Conservation (phyloP, 2,113 vertebrate species). For the Psilopsiagon aymara region DNA sequence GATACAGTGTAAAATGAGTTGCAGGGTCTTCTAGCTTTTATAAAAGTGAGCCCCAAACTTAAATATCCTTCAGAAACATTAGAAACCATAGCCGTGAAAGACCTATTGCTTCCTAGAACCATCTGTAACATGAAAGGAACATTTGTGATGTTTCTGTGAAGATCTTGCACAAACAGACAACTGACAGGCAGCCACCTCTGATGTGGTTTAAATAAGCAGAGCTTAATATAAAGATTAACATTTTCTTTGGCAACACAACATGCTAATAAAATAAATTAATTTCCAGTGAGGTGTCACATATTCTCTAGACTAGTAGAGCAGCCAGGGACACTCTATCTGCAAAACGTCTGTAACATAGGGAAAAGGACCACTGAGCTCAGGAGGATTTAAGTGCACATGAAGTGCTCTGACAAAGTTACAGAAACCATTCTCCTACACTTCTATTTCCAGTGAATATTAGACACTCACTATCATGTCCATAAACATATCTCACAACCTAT, state of each 20-base stretch:
- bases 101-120: rapidly evolving
- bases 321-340: background rate
- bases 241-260: background rate
- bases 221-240: background rate
- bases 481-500: rapidly evolving
- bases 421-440: background rate
- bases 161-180: background rate
- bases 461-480: background rate
- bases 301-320: background rate
- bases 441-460: background rate
- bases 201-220: background rate
- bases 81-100: background rate
- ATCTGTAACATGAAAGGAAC: background rate
- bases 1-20: background rate
- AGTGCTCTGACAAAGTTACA: background rate
- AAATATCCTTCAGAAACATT: background rate
- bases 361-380: background rate
- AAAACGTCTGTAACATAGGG: rapidly evolving
- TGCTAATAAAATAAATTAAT: background rate
- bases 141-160: background rate
- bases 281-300: background rate
- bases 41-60: background rate
- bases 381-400: background rate
- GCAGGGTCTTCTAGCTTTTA: background rate
- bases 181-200: background rate